Evolutionary conservation across 2,888 invertebrate genomes (phyloP).

Genomic region (Drosophila maculinotata): DNA sequence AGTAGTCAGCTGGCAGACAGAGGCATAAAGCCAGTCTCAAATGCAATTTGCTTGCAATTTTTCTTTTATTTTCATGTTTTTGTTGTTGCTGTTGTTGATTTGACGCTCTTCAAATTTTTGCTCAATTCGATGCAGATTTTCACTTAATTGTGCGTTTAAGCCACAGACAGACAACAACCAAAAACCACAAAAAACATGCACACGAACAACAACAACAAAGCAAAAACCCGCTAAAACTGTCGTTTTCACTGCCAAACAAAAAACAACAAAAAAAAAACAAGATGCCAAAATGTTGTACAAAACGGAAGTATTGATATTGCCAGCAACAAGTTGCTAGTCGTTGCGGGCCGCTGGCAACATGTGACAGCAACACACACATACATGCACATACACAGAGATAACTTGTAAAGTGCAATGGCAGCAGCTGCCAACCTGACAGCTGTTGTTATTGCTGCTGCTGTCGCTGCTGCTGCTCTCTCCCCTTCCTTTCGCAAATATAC

Average conservation of each 20-base stretch:
- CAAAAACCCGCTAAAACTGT: conserved; percentile 52
- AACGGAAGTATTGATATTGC: conserved; percentile 45
- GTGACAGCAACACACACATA: conserved; percentile 21
- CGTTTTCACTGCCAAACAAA: conserved; percentile 66
- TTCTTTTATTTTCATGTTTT: conserved; percentile 9
- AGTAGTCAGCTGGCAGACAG: conserved; percentile 27
- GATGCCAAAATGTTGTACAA: conserved; percentile 46
- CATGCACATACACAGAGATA: not conserved
- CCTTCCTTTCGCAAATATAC: conserved; percentile 39
- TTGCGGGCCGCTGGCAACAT: conserved; percentile 32
- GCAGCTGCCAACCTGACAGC: conserved; percentile 53
- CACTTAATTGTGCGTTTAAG: conserved; percentile 64
- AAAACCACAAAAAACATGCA: not conserved
- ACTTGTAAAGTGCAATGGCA: conserved; percentile 60
- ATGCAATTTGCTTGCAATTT: conserved; percentile 37
- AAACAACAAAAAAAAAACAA: conserved; percentile 15
- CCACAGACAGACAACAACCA: conserved; percentile 8
- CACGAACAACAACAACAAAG: conserved; percentile 1
- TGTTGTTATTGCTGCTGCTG: conserved; percentile 31
- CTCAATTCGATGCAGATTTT: conserved; percentile 68
- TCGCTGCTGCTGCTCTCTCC: conserved; percentile 4
- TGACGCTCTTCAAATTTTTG: conserved; percentile 47
- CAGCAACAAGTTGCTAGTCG: conserved; percentile 54
- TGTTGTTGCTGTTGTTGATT: no score
- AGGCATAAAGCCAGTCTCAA: conserved; percentile 1